phyloP scores from a whole-genome alignment of 2,797 vertebrate genomes.

The Amniataba percoides region DNA sequence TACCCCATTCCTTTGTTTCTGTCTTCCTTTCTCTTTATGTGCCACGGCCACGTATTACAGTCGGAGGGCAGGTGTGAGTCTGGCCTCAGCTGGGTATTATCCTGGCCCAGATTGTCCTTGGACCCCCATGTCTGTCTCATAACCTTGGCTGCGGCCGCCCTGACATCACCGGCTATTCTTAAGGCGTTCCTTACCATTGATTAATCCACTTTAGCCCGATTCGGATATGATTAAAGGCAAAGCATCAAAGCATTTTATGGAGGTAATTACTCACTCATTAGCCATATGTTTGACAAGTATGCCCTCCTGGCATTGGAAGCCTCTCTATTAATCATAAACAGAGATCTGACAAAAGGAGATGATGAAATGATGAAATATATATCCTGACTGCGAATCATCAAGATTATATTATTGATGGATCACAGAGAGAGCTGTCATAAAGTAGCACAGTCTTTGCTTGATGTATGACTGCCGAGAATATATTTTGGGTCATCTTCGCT shows the following conservation, averaged over 20 bases:
- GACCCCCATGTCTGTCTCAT: slow-evolving; percentile 74
- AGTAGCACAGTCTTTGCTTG: slow-evolving; percentile 64
- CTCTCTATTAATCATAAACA: slow-evolving; percentile 81
- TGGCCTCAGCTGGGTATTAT: slow-evolving; percentile 81
- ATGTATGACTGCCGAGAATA: slow-evolving; percentile 76
- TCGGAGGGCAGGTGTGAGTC: slow-evolving; percentile 74
- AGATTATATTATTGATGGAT: slow-evolving; percentile 80
- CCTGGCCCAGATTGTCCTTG: slow-evolving; percentile 80
- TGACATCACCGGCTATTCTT: slow-evolving; percentile 71
- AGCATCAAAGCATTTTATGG: slow-evolving; percentile 77
- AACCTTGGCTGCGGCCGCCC: slow-evolving; percentile 51
- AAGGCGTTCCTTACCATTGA: slow-evolving; percentile 62
- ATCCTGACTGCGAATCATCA: slow-evolving; percentile 68
- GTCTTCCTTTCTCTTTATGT: slow-evolving; percentile 49
- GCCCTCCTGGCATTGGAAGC: slow-evolving; percentile 73
- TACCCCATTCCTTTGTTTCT: slow-evolving; percentile 36
- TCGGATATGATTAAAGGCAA: slow-evolving; percentile 77
- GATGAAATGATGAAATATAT: slow-evolving; percentile 74
- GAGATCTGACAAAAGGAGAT: slow-evolving; percentile 70
- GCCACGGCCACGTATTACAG: slow-evolving; percentile 70
- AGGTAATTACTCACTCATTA: slow-evolving; percentile 83
- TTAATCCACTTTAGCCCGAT: slow-evolving; percentile 74
- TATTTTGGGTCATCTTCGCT: slow-evolving; percentile 79
- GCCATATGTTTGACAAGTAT: slow-evolving; percentile 82
- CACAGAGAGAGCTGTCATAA: slow-evolving; percentile 64